Evolutionary conservation across 2,888 invertebrate genomes (phyloP), one percentile per base, ranked within the genome.

Genomic region (Itoplectis maculator): DNA sequence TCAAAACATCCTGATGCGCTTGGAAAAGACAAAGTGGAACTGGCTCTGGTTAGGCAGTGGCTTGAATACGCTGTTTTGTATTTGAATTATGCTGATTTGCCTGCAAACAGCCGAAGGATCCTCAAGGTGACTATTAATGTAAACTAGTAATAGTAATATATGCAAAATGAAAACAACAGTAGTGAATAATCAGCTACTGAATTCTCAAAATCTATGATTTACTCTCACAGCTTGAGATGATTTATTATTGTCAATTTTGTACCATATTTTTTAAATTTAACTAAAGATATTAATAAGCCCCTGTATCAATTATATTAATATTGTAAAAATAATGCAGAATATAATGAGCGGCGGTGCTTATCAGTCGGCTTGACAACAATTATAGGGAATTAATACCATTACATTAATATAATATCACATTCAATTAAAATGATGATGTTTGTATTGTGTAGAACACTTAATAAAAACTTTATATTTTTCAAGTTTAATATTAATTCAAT

Each of bases 31-130:
- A 88, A 88, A 42, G 84, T 91, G 11, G 88, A 86, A 0, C 88
- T 85, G 81, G 91, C 92, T 73, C 40, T 92, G 15, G 88, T 88
- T 0, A 84, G 86, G 40, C 96, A 96, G 86, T 96, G 96, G 96
- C 91, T 96, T 42, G 96, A 96, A 89, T 95, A 95, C 88, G 93
- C 95, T 4, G 94, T 95, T 1, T 92, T 94, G 90, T 94, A 94
- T 89, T 92, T 93, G 2, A 94, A 94, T 87, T 94, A 94, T 88
- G 94, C 94, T 8, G 93, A 93, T 1, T 93, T 93, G 85, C 89
- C 94, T 40, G 77, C 86, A 0, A 94, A 94, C 88, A 93, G 93
- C 0, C 94, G 93, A 88, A 92, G 88, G 82, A 93, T 95, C 75
- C 90, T 95, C 84, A 94, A 94, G 93, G 95, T 95, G 6, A 45